phyloP scores from a whole-genome alignment of 2,888 invertebrate species.

The Nymphalis c-album region DNA sequence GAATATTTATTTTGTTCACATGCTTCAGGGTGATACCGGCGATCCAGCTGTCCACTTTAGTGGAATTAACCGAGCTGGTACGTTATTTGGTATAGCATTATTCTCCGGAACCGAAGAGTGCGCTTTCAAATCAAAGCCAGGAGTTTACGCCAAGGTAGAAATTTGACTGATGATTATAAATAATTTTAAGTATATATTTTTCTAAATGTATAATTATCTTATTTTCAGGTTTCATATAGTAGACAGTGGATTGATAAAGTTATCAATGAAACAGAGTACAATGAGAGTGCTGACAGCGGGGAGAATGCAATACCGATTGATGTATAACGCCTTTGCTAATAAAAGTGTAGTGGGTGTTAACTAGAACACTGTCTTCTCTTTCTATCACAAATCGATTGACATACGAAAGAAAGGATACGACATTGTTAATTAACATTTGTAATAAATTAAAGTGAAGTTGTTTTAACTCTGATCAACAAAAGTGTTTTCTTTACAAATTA shows the following conservation, averaged over 20 bases:
- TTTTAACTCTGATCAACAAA: too few relatives aligned
- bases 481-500: too few relatives aligned
- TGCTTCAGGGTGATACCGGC: conserved; percentile 70
- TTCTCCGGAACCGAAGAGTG: conserved; percentile 77
- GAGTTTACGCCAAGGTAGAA: conserved; percentile 71
- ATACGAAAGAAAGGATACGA: too few relatives aligned
- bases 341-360: too few relatives aligned
- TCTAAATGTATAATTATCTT: not conserved
- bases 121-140: conserved; percentile 71
- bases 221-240: conserved; percentile 66
- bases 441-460: too few relatives aligned
- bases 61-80: conserved; percentile 66
- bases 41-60: conserved; percentile 74
- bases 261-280: conserved; percentile 49
- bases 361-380: too few relatives aligned
- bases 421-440: too few relatives aligned
- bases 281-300: conserved; percentile 65
- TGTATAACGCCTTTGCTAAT: conserved; percentile 25
- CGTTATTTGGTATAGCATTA: conserved; percentile 67
- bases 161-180: not conserved
- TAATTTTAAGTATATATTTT: too few relatives aligned
- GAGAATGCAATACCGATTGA: conserved; percentile 64
- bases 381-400: too few relatives aligned
- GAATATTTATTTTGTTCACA: not conserved
- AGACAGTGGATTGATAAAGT: conserved; percentile 66